A percentile compares a stretch with the other conserved stretches of the same genome.
phyloP scores from a whole-genome alignment of 2,888 invertebrate genomes.

The Ormyrus nitidulus region DNA sequence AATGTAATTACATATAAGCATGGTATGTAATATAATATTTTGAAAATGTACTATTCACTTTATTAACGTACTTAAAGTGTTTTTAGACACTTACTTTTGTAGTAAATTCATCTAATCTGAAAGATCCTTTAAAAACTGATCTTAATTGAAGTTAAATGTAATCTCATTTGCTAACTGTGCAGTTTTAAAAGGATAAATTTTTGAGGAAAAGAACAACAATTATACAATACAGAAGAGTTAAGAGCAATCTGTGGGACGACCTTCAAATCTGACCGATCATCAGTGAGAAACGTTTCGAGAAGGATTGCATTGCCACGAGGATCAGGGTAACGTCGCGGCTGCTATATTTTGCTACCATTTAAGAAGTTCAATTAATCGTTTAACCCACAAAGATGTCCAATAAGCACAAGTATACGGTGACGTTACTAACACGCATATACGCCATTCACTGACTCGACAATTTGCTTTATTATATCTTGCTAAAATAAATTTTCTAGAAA shows the following conservation, averaged over 20 bases:
- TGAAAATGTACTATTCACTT: too few species aligned
- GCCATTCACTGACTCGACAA: not conserved
- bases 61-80: too few species aligned
- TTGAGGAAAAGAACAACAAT: not conserved
- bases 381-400: conserved; percentile 59
- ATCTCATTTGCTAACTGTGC: too few species aligned
- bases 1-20: too few species aligned
- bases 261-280: conserved; percentile 39
- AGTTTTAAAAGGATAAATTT: too few species aligned
- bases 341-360: conserved; percentile 46
- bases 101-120: too few species aligned
- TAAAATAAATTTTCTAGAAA: not conserved
- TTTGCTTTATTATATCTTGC: conserved; percentile 16
- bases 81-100: too few species aligned
- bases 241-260: conserved; percentile 8
- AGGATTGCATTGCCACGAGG: conserved; percentile 39
- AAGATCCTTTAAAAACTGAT: too few species aligned
- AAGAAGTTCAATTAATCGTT: conserved; percentile 67
- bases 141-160: too few species aligned
- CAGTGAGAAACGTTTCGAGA: conserved; percentile 26
- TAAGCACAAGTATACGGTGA: conserved; percentile 9
- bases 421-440: conserved; percentile 2
- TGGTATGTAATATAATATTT: too few species aligned
- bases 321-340: conserved; percentile 18
- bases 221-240: not conserved